Conservation (phyloP, 2,888 invertebrate genomes). For the Tachina grossa region DNA sequence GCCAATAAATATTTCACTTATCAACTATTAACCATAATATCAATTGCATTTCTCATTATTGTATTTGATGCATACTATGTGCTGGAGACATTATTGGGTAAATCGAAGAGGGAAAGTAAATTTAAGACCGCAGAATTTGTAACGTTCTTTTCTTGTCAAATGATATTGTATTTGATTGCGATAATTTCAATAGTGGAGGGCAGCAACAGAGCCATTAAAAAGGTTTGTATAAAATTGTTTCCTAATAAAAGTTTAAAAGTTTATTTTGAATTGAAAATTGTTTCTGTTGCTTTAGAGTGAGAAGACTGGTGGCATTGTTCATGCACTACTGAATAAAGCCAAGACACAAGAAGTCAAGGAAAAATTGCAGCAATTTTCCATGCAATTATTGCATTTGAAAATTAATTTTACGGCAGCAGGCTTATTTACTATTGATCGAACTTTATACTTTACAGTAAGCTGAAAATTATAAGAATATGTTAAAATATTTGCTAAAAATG, state of each 20-base stretch:
- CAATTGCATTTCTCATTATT: conserved; percentile 82
- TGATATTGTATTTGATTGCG: conserved; percentile 81
- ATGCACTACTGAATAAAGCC: conserved; percentile 79
- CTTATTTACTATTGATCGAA: conserved; percentile 82
- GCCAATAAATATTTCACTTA: conserved; percentile 83
- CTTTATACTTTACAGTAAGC: conserved; percentile 82
- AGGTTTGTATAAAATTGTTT: conserved; percentile 70
- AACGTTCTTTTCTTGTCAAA: conserved; percentile 82
- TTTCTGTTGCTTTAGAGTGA: conserved; percentile 77
- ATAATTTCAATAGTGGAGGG: conserved; percentile 82
- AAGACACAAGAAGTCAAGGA: conserved; percentile 79
- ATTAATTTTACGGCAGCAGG: conserved; percentile 83
- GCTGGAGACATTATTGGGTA: conserved; percentile 80
- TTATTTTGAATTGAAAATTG: no score
- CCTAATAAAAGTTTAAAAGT: no score
- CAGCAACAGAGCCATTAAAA: conserved; percentile 81
- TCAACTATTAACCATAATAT: conserved; percentile 82
- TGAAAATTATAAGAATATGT: neutral
- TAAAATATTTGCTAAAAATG: neutral
- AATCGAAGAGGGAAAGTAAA: conserved; percentile 80
- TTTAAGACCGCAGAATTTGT: conserved; percentile 82
- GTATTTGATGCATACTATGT: conserved; percentile 83
- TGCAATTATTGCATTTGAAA: conserved; percentile 82
- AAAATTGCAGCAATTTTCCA: conserved; percentile 81
- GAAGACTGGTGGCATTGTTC: conserved; percentile 81